Evolutionary conservation across 1,140 invertebrate genomes (phyloP), one percentile per base, ranked within the genome.

Genomic region (Aphelenchoides avenae): DNA sequence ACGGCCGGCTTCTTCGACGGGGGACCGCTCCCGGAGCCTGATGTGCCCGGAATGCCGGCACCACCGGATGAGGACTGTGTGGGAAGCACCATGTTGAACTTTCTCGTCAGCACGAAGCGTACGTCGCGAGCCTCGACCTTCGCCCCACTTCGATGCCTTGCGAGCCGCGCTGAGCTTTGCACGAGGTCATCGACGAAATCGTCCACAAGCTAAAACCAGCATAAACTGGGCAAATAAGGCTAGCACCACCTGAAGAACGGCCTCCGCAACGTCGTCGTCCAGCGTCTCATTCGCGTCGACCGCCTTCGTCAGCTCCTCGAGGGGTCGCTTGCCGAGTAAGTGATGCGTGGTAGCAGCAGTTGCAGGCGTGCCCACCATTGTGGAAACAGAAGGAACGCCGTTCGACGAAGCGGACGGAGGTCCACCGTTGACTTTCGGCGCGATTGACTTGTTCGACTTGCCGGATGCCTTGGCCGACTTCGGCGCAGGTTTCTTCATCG

Each of bases 181-280:
- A 53, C 34, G 26, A 53, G 13, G 11, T 53, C 52, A 47, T 53
- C 52, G 27, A 53, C 52, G 34, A 52, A 53, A 24, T 53, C 52
- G 5, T 53, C 52, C 20, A 53, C n/a, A 40, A 53, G 3, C 20
- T 33, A 48, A 49, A 3, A 4, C 29, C 26, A 5, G 13, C 11
- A 46, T 39, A n/a, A 39, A 48, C 29, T 2, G 5, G 24, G 22
- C 27, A 22, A 40, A 46, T 46, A 31, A 31, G 13, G 24, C 29
- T 33, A 49, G 41, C 30, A 33, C n/a, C n/a, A n/a, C n/a, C n/a
- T n/a, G n/a, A n/a, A n/a, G n/a, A n/a, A n/a, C n/a, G n/a, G n/a
- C n/a, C n/a, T n/a, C n/a, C 24, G 22, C 18, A 22, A 54, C 52
- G 33, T 53, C 52, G 39, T 53, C 52, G 34, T 53, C 52, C 48